A percentile compares a stretch with the other conserved stretches of the same genome.
phyloP scores from a whole-genome alignment of 2,113 vertebrate genomes.

The Anolis sagrei region DNA sequence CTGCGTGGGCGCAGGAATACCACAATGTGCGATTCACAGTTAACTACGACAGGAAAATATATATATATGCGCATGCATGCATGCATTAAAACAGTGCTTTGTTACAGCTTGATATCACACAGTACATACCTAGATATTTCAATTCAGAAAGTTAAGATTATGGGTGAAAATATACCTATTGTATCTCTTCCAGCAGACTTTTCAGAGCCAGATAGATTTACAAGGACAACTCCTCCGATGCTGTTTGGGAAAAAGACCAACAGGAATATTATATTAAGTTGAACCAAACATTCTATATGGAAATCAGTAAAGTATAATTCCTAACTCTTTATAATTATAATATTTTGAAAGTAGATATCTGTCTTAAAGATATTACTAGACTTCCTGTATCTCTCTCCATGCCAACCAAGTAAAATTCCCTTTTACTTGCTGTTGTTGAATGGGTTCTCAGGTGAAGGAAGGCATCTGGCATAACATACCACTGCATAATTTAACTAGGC shows the following conservation, averaged over 20 bases:
- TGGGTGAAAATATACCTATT: slow-evolving; percentile 77
- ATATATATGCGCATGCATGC: too few species aligned
- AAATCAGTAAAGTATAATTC: not conserved
- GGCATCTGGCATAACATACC: not conserved
- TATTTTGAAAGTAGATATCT: too few species aligned
- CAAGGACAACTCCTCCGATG: slow-evolving; percentile 91
- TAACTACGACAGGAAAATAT: too few species aligned
- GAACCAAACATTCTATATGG: not conserved
- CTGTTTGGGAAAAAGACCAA: slow-evolving; percentile 69
- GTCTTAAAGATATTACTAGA: too few species aligned
- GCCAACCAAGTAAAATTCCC: too few species aligned
- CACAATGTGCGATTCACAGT: too few species aligned
- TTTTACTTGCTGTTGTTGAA: too few species aligned
- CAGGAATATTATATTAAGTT: not conserved
- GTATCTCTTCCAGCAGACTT: slow-evolving; percentile 84
- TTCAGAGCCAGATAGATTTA: slow-evolving; percentile 92
- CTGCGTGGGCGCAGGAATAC: too few species aligned
- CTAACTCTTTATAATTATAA: not conserved
- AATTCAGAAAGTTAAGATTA: slow-evolving; percentile 9
- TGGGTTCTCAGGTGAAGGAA: too few species aligned
- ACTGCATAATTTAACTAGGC: too few species aligned
- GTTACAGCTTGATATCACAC: not conserved
- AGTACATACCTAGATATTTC: not conserved
- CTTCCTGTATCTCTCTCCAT: too few species aligned
- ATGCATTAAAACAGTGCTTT: not conserved